A percentile compares a stretch with the other conserved stretches of the same genome.
Conservation (phyloP, 2,888 invertebrate genomes). For the Vandiemenella viatica region DNA sequence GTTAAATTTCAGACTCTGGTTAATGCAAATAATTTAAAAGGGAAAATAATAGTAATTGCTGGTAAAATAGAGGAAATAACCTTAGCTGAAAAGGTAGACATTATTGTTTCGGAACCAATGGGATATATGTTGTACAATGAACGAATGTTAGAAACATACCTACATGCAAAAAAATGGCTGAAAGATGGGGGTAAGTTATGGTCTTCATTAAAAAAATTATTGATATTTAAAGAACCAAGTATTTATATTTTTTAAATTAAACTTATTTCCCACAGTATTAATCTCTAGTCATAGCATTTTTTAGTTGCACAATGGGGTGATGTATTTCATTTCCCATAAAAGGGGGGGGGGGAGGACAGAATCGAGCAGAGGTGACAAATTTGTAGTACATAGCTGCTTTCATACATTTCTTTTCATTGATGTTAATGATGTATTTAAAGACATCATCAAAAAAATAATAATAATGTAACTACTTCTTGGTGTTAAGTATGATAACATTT, state of each 20-base stretch:
- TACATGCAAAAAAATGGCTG: constrained; percentile 97
- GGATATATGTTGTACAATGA: constrained; percentile 99
- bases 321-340: not conserved
- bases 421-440: too few species aligned
- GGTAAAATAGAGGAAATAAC: constrained; percentile 98
- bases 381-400: too few species aligned
- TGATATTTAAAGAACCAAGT: not conserved
- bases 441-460: too few species aligned
- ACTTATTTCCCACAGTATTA: too few species aligned
- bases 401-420: too few species aligned
- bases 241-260: not conserved
- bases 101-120: constrained; percentile 98
- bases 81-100: constrained; percentile 86
- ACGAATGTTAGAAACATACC: constrained; percentile 94
- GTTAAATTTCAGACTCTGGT: constrained; percentile 51
- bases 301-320: not conserved
- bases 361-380: too few species aligned
- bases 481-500: too few species aligned
- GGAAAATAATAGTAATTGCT: constrained; percentile 80
- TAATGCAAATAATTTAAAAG: constrained; percentile 72
- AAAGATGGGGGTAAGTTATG: constrained; percentile 48
- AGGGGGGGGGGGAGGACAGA: too few species aligned
- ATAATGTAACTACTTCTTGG: too few species aligned
- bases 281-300: too few species aligned
- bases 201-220: not conserved